Conservation (phyloP, 2,797 vertebrate genomes). For the Acanthiza pusilla region DNA sequence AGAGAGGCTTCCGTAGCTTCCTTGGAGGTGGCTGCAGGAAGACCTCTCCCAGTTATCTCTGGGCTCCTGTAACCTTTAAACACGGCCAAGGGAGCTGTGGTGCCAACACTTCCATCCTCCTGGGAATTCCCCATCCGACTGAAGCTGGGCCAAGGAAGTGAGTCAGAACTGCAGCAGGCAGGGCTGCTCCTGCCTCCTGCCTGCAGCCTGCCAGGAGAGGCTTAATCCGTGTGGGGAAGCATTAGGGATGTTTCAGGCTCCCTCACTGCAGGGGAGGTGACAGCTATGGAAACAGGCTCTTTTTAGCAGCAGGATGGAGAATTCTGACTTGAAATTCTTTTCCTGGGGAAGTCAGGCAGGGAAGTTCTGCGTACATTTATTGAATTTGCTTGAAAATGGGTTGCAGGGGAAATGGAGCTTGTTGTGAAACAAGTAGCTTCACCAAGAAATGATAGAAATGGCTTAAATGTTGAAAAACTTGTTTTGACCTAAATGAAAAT, state of each 20-base stretch:
- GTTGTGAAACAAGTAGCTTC: not conserved
- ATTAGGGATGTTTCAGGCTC: not conserved
- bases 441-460: not conserved
- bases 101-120: not conserved
- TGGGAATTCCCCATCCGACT: not conserved
- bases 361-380: not conserved
- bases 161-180: constrained; percentile 33
- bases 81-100: not conserved
- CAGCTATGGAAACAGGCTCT: not conserved
- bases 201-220: not conserved
- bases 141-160: constrained; percentile 7
- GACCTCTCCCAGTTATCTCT: not conserved
- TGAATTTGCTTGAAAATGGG: not conserved
- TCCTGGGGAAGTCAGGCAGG: not conserved
- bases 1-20: not conserved
- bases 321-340: not conserved
- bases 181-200: not conserved
- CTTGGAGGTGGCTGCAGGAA: not conserved
- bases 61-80: not conserved
- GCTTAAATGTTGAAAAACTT: not conserved
- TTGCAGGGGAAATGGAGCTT: not conserved
- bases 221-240: not conserved
- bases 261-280: not conserved
- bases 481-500: not conserved
- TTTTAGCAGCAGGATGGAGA: not conserved